A percentile compares a stretch with the other conserved stretches of the same genome.
Conservation (phyloP, 2,113 vertebrate species). For the Misgurnus anguillicaudatus region DNA sequence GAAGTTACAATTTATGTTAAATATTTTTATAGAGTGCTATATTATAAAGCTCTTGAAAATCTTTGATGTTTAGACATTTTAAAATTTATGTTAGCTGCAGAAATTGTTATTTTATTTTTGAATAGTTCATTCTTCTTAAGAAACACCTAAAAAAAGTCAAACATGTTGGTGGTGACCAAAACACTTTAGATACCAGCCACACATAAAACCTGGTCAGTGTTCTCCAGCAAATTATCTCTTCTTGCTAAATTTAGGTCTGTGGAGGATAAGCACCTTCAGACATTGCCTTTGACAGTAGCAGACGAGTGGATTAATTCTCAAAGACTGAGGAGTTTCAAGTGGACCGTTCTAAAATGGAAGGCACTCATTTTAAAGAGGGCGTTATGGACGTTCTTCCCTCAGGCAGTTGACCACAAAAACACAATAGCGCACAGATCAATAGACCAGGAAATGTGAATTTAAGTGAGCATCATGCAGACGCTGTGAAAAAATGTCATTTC, state of each 20-base stretch:
- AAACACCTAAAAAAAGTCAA: neutral
- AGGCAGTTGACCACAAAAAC: constrained; percentile 55
- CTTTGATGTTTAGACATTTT: neutral
- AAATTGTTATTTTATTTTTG: neutral
- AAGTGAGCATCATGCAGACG: constrained; percentile 62
- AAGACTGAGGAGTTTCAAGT: constrained; percentile 67
- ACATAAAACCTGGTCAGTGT: constrained; percentile 63
- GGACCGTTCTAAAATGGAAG: constrained; percentile 76
- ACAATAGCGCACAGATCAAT: constrained; percentile 69
- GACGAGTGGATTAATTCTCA: constrained; percentile 71
- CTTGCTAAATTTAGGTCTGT: constrained; percentile 69
- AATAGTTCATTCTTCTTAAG: neutral
- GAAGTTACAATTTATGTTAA: neutral
- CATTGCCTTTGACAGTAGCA: constrained; percentile 59
- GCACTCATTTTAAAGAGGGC: constrained; percentile 75
- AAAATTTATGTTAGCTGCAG: too few species aligned
- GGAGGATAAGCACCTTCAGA: constrained; percentile 72
- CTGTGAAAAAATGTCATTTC: constrained; percentile 68
- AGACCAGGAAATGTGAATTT: constrained; percentile 62
- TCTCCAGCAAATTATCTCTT: constrained; percentile 67
- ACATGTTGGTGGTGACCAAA: constrained; percentile 32
- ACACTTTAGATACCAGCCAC: constrained; percentile 54
- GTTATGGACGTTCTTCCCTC: constrained; percentile 64
- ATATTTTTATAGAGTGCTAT: too few species aligned
- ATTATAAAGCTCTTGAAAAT: too few species aligned